These are phyloP conservation scores for Sebastes melanostomus DNA, from an alignment of 2,797 vertebrate species.

Conservation along the genomic window DNA sequence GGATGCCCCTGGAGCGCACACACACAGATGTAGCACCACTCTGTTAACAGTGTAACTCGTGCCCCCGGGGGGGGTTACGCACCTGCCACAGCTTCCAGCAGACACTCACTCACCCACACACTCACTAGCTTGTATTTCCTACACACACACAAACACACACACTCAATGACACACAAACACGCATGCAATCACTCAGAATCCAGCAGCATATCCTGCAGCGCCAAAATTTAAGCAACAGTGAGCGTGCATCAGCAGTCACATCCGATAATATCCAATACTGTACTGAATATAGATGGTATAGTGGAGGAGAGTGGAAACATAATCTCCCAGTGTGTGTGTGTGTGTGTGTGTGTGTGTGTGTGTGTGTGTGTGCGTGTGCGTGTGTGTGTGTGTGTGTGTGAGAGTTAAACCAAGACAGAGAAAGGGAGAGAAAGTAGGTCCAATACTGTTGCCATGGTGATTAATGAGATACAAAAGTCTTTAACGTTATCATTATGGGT, in stretches of 20 bases:
- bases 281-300: neutral
- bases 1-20: constrained; percentile 12
- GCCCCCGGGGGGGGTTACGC: constrained; percentile 13
- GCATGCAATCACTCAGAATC: neutral
- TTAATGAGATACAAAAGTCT: constrained; percentile 66
- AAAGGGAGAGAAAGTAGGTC: constrained; percentile 29
- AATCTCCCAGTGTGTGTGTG: constrained; percentile 1
- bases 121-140: neutral
- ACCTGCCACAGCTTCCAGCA: constrained; percentile 37
- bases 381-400: neutral
- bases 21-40: constrained; percentile 9
- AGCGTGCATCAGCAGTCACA: constrained; percentile 35
- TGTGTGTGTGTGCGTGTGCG: neutral
- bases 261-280: constrained; percentile 17
- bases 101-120: constrained; percentile 12
- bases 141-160: neutral
- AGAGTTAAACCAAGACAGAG: constrained; percentile 11
- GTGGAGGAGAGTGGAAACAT: neutral
- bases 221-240: constrained; percentile 20
- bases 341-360: neutral
- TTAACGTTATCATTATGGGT: constrained; percentile 42
- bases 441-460: constrained; percentile 66
- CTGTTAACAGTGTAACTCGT: constrained; percentile 22
- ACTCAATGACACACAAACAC: neutral
- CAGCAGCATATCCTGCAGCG: constrained; percentile 5